A percentile compares a stretch with the other conserved stretches of the same genome.
phyloP scores from a whole-genome alignment of 1,140 invertebrate species.

The Drosophila jambulina region DNA sequence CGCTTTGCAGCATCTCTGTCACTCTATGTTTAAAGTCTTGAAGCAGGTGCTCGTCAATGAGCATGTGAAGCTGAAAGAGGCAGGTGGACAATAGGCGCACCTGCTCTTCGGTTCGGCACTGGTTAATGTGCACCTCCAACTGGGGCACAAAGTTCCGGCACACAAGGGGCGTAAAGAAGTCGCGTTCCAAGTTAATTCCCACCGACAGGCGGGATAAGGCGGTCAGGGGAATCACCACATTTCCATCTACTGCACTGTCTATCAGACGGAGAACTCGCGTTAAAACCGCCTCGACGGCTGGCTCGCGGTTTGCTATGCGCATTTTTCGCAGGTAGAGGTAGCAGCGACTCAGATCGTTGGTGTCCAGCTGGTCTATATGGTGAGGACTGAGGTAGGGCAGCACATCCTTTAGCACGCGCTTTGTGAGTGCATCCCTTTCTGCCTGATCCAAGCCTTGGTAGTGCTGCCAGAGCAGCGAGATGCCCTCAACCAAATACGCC shows the following conservation, averaged over 20 bases:
- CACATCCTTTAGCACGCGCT: slow-evolving; percentile 25
- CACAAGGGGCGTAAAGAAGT: slow-evolving; percentile 71
- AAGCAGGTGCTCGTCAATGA: slow-evolving; percentile 60
- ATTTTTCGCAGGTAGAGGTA: slow-evolving; percentile 75
- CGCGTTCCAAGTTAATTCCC: slow-evolving; percentile 66
- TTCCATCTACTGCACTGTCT: slow-evolving; percentile 4
- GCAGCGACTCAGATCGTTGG: slow-evolving; percentile 61
- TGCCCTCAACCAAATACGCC: slow-evolving; percentile 1
- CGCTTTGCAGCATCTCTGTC: slow-evolving; percentile 33
- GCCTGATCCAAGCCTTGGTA: slow-evolving; percentile 26
- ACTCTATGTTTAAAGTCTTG: slow-evolving; percentile 56
- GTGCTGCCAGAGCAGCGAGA: slow-evolving; percentile 46
- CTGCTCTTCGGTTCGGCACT: slow-evolving; percentile 58
- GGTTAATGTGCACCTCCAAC: slow-evolving; percentile 49
- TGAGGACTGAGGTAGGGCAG: slow-evolving; percentile 31
- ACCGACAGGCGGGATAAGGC: slow-evolving; percentile 74
- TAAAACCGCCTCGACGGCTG: slow-evolving; percentile 50
- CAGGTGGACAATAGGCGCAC: slow-evolving; percentile 74
- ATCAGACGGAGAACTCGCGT: slow-evolving; percentile 36
- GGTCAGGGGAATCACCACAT: slow-evolving; percentile 47
- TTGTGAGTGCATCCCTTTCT: slow-evolving; percentile 16
- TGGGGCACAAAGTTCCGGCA: slow-evolving; percentile 66
- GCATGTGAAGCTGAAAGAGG: slow-evolving; percentile 66
- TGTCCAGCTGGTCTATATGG: slow-evolving; percentile 42
- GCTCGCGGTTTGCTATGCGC: slow-evolving; percentile 53